phyloP scores from a whole-genome alignment of 2,113 vertebrate genomes.

The Dromiciops gliroides region DNA sequence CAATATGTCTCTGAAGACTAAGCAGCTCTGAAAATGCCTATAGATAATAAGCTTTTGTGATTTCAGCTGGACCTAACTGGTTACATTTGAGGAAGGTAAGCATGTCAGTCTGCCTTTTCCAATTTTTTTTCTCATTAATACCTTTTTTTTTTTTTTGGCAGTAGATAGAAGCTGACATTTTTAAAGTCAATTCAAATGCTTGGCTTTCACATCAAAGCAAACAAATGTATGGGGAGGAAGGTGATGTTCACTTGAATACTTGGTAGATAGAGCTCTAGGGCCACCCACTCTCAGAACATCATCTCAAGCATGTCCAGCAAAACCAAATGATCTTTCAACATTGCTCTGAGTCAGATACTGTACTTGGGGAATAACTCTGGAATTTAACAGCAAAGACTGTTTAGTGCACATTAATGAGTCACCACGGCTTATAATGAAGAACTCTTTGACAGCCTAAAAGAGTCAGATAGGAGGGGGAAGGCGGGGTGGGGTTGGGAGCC shows the following conservation, averaged over 20 bases:
- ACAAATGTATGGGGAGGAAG: neutral
- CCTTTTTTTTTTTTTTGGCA: neutral
- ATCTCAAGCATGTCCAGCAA: conserved; percentile 50
- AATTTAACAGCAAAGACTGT: conserved; percentile 69
- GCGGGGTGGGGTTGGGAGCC: neutral
- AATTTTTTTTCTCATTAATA: conserved; percentile 42
- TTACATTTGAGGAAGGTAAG: conserved; percentile 58
- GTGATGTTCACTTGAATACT: neutral
- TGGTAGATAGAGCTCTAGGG: neutral
- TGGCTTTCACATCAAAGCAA: conserved; percentile 13
- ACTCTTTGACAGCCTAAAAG: conserved; percentile 20
- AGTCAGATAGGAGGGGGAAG: conserved; percentile 17
- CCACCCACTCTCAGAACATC: conserved; percentile 24
- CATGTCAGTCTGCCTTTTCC: conserved; percentile 50
- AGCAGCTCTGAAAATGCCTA: conserved; percentile 61
- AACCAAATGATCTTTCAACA: conserved; percentile 53
- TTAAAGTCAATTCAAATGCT: conserved; percentile 10
- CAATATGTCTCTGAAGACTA: neutral
- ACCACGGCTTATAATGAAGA: conserved; percentile 66
- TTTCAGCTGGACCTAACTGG: conserved; percentile 34
- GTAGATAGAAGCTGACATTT: conserved; percentile 56
- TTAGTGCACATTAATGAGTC: conserved; percentile 76
- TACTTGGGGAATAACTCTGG: conserved; percentile 58
- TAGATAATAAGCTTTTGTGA: conserved; percentile 29
- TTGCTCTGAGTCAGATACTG: conserved; percentile 72